Percentiles rank a stretch among this genome's conserved stretches.
Evolutionary conservation across 2,113 vertebrate genomes (phyloP).

Genomic region (Rhadina sibilatrix): DNA sequence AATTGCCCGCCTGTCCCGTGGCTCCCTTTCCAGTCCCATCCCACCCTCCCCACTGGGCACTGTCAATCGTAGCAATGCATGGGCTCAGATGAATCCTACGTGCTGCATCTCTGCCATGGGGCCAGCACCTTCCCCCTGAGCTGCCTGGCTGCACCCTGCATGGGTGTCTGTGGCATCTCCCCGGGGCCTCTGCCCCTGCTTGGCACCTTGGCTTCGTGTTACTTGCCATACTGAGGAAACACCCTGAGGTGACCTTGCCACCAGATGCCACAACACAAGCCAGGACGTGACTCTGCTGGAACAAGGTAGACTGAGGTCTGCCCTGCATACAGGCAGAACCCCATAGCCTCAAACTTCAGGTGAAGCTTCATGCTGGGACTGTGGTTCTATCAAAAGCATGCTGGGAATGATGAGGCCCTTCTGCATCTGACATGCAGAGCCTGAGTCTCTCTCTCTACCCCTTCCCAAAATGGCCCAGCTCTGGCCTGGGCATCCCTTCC

Average conservation of each 20-base stretch:
- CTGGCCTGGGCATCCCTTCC: not conserved
- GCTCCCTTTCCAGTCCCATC: not conserved
- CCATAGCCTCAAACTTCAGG: not conserved
- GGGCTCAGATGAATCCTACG: not conserved
- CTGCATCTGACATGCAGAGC: not conserved
- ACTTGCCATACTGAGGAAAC: not conserved
- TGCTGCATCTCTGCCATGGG: not conserved
- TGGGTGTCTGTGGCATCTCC: not conserved
- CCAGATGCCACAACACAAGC: not conserved
- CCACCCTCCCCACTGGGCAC: fast-evolving
- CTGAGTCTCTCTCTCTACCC: not conserved
- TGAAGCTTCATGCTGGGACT: not conserved
- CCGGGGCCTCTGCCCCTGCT: not conserved
- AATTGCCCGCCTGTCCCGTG: fast-evolving
- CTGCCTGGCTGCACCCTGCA: fast-evolving
- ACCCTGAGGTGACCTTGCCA: slow-evolving; percentile 11
- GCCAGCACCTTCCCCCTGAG: not conserved
- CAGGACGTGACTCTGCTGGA: not conserved
- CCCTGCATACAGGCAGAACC: not conserved
- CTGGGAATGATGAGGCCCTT: not conserved
- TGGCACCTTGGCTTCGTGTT: not conserved
- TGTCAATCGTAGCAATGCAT: fast-evolving
- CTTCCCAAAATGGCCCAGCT: slow-evolving; percentile 1
- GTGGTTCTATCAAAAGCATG: not conserved
- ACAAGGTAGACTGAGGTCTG: not conserved